phyloP scores from a whole-genome alignment of 2,113 vertebrate genomes.

The Hippoglossus stenolepis region DNA sequence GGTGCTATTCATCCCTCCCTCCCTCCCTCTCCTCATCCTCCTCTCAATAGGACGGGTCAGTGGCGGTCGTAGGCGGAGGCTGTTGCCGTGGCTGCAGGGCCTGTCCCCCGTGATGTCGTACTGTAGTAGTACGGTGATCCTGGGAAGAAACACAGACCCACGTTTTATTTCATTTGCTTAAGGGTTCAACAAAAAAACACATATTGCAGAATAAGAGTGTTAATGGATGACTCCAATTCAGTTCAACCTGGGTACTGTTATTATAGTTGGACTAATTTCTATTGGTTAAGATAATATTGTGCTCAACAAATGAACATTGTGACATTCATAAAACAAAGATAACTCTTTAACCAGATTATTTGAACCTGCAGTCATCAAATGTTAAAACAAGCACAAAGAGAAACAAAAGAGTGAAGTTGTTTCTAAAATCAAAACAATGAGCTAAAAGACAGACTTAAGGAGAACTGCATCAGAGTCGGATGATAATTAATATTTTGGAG shows the following conservation, averaged over 20 bases:
- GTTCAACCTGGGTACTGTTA: background rate
- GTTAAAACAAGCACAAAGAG: background rate
- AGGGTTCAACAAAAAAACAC: too few species aligned
- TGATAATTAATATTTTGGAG: too few species aligned
- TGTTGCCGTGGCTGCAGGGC: conserved; percentile 87
- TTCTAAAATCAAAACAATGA: too few species aligned
- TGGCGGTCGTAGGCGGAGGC: conserved; percentile 94
- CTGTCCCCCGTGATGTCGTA: conserved; percentile 90
- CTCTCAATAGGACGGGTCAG: conserved; percentile 80
- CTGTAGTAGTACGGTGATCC: conserved; percentile 98
- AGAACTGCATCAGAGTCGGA: too few species aligned
- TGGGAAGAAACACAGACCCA: conserved; percentile 63
- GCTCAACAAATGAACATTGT: background rate
- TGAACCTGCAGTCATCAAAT: background rate
- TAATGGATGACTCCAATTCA: background rate
- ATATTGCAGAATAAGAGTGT: background rate
- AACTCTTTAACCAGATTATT: background rate
- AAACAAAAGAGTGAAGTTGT: too few species aligned
- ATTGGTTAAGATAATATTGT: background rate
- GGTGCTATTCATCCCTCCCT: conserved; percentile 70
- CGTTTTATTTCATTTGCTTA: background rate
- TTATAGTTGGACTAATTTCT: background rate
- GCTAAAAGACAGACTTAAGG: too few species aligned
- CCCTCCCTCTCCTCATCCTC: conserved; percentile 37
- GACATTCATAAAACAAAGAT: background rate